Evolutionary conservation across 2,113 vertebrate genomes (phyloP), one percentile per base, ranked within the genome.

Genomic region (Electrona antarctica): DNA sequence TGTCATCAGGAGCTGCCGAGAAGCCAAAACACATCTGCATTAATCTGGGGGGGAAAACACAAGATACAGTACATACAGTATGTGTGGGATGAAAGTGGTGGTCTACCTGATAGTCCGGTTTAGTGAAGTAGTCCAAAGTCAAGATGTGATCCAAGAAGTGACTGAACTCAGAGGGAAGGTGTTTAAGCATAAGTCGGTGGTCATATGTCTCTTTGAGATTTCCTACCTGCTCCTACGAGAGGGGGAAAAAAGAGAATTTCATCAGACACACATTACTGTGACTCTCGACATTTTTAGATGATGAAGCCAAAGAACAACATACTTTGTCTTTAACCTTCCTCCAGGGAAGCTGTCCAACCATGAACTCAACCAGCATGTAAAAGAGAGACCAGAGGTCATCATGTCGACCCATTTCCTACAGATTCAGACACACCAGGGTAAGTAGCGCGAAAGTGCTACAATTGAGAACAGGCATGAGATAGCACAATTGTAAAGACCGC

Each of bases 291-390:
- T 7, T 46, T 0, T 5, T 12, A 1, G 41, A 0, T 4, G 8
- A 61, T 51, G 29, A 28, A 52, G 0, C 14, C 1, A 55, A 0
- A 7, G 12, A 72, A 28, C 8, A 7, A 57, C 85, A 82, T 93
- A 98, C 98, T 93, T 98, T 99, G 82, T 99, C 97, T 89, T 99
- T 99, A 89, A 99, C 97, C 92, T 98, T 99, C 85, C 97, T 95
- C 98, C 98, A 99, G 68, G 98, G 98, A 62, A 99, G 92, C 74
- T 99, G 97, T 60, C 98, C 98, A 81, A 97, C 95, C 76, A 93
- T 95, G 87, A 99, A 99, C 69, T 99, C 98, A 68, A 99, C 98
- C 86, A 99, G 92, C 98, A 99, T 99, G 88, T 99, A 99, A 89
- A 99, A 99, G 7, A 99, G 93, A 63, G 98, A 99, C 98, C 98